Evolutionary conservation across 2,797 vertebrate species (phyloP), one percentile per base, ranked within the genome.

Genomic region (Pangasius djambal): DNA sequence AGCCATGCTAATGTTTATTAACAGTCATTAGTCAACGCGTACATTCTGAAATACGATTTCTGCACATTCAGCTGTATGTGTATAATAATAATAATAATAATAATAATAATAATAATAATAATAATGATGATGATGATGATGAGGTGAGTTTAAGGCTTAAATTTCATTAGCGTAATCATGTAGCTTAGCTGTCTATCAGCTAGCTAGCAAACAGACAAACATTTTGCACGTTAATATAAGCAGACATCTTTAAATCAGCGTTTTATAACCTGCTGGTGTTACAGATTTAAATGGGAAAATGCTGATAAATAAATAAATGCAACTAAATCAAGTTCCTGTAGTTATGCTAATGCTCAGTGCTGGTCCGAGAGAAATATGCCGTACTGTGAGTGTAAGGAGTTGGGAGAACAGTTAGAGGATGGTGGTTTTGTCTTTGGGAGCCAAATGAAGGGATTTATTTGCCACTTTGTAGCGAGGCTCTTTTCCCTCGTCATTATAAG

Each of bases 391-490:
- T 59, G 37, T 9, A 16, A 18, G 10, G 10, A 28, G 31, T 37
- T 40, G 18, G 18, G 34, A 40, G 77, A 57, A 20, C 28, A 57
- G 78, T 37, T 37, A 37, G 8, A 34, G 1, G 10, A 34, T 20
- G n/a, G 9, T 40, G 10, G 31, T 82, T 61, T 59, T 25, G 16
- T 79, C 50, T 79, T 34, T 12, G 18, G n/a, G n/a, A 55, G 34
- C 55, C 28, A 79, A 31, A 52, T 55, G 50, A 34, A 55, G 13
- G 77, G 37, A 61, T 82, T 82, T 82, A 61, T 83, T 83, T 63
- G 31, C 10, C 79, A 40, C 34, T 61, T 82, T 13, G 55, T 34
- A 59, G 55, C 34, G 2, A 25, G 37, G 6, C 22, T 84, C 61
- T 50, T 31, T 65, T 67, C 28, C 61, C 61, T 84, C 44, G n/a